Base-by-base conservation (phyloP, 2,888 invertebrate species). In the Platycheirus albimanus region DNA sequence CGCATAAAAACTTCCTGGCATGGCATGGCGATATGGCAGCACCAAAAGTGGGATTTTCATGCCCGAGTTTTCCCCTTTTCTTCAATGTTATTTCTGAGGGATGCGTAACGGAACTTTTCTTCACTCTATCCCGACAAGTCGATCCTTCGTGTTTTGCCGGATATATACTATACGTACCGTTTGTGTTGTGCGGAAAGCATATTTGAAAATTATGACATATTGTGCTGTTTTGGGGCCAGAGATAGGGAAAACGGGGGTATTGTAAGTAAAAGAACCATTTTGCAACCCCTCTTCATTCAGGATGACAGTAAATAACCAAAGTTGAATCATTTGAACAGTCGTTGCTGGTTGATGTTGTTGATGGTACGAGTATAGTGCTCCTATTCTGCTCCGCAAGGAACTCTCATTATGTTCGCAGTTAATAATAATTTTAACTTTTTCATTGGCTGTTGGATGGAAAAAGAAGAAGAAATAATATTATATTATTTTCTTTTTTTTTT, bases 391-490 rank as follows among this genome's bases (percentile, higher is more conserved):
- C 8, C 30, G 7, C 30, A 58, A 75, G 43, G 64, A 76, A 76
- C 58, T 70, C 71, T 81, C 76, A 81, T 81, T 81, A 81, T 81
- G 76, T 77, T 81, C 67, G 83, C 78, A 83, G 83, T 83, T 78
- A 83, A 83, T 83, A 83, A 83, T 83, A 83, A 83, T 83, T 83
- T 83, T 72, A 83, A 83, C 72, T 78, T 83, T 83, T 78, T 56
- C 78, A 83, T 81, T 81, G 58, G 66, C 71, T 71, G 66, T 33
- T n/a, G 61, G 47, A 30, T 30, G 61, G 45, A 7, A 30, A 11
- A n/a, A 58, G 1, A 0, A n/a, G 15, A 24, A 28, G 70, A 15
- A 36, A 28, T 6, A 51, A 47, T 45, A n/a, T n/a, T n/a, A n/a
- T n/a, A n/a, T n/a, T n/a, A n/a, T n/a, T n/a, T n/a, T n/a, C n/a